Conservation (phyloP, 2,888 invertebrate species). For the Eilema depressum region DNA sequence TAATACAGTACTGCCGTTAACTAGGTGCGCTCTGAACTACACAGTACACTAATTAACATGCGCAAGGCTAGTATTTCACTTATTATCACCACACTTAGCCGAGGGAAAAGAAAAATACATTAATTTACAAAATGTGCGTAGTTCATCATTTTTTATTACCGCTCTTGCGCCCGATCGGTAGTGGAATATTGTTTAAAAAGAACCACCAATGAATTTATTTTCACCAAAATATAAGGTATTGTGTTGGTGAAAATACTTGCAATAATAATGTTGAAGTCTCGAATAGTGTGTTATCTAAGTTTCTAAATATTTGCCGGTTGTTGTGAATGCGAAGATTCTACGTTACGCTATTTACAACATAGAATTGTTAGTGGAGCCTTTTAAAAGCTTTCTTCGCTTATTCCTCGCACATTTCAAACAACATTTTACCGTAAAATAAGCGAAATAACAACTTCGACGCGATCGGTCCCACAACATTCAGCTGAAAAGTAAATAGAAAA, state of each 20-base stretch:
- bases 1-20: conserved; percentile 28
- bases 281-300: neutral
- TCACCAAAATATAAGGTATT: conserved; percentile 15
- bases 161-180: conserved; percentile 26
- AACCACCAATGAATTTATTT: conserved; percentile 24
- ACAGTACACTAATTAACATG: conserved; percentile 39
- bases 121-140: conserved; percentile 45
- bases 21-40: conserved; percentile 11
- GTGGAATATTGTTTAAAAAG: conserved; percentile 32
- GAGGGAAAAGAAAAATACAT: conserved; percentile 40
- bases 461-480: conserved; percentile 24
- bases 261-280: neutral
- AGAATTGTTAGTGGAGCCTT: conserved; percentile 14
- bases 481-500: conserved; percentile 33
- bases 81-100: conserved; percentile 39
- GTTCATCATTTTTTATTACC: conserved; percentile 50
- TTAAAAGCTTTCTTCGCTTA: conserved; percentile 15
- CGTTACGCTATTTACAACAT: neutral
- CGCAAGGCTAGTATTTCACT: conserved; percentile 15
- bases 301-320: neutral
- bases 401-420: conserved; percentile 22
- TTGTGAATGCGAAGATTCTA: conserved; percentile 1
- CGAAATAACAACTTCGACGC: conserved; percentile 30
- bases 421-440: conserved; percentile 29
- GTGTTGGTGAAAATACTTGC: neutral